Evolutionary conservation across 2,113 vertebrate genomes (phyloP).

Genomic region (Mustelus asterias): DNA sequence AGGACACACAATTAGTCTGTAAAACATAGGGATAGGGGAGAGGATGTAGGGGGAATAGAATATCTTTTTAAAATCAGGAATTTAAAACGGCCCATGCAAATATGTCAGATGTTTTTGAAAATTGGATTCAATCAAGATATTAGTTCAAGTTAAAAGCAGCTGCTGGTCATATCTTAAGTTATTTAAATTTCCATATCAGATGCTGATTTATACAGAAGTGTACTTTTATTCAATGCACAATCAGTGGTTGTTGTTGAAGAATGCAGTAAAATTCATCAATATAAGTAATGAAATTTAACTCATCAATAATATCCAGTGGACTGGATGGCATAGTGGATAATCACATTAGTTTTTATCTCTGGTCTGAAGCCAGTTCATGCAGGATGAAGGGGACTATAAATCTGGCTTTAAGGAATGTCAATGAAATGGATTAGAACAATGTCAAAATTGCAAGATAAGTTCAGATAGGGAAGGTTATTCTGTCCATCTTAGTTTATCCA

Average conservation of each 20-base stretch:
- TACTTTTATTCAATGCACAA: not conserved
- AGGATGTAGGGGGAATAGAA: not conserved
- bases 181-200: not conserved
- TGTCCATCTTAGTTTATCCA: not conserved
- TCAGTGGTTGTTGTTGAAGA: not conserved
- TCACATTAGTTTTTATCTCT: not conserved
- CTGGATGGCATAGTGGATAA: not conserved
- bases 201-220: slow-evolving; percentile 18
- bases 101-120: not conserved
- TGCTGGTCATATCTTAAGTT: not conserved
- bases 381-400: not conserved
- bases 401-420: not conserved
- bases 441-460: not conserved
- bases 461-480: not conserved
- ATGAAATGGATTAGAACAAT: not conserved
- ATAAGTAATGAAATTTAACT: not conserved
- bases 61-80: not conserved
- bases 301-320: not conserved
- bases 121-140: not conserved
- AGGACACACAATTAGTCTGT: not conserved
- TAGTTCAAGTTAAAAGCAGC: not conserved
- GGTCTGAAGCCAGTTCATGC: not conserved
- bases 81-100: not conserved
- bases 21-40: not conserved
- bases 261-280: not conserved